Base-by-base conservation (phyloP, 2,888 invertebrate genomes). In the Brachypalpus laphriformis region DNA sequence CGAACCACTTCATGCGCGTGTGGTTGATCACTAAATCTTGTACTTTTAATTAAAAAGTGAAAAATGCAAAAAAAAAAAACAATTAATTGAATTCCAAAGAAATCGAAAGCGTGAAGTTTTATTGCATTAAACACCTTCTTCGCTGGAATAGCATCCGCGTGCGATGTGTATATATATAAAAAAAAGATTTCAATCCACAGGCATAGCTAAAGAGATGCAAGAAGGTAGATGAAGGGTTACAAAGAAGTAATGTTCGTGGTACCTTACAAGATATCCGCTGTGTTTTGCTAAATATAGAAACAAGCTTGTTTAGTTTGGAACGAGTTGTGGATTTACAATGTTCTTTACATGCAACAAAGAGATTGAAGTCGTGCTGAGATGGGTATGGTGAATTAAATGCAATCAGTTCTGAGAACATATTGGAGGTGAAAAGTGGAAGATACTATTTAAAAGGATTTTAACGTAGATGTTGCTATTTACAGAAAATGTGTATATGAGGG, bases 91-190 rank as follows among this genome's bases (percentile, higher is more conserved):
- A 51, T 54, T 31, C 22, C 49, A 42, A 42, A 70, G 31, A 59
- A 54, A 61, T 18, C 54, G 77, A 77, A 77, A 77, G 70, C 70
- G 70, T 70, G 70, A 77, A 68, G 31, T 25, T 40, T 28, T 51
- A 42, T 34, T 20, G 3, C 40, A 57, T 11, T 49, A n/a, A 37
- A 11, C 51, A 51, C 14, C 49, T 76, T 31, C 14, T 54, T 40
- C 7, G 14, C 6, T 1, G 11, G 3, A 11, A 25, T 28, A 9
- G 28, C 20, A 70, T 31, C 31, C 45, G 57, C 16, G 5, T 57
- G 54, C 20, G 25, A 49, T 31, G 34, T 37, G 34, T 42, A 20
- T 18, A 8, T 16, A 28, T 16, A 20, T 7, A 31, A 28, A 8
- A 28, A 28, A 28, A 20, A 14, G 16, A 28, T 51, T 51, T 28